phyloP scores from a whole-genome alignment of 2,797 vertebrate genomes.

The Chanos chanos region DNA sequence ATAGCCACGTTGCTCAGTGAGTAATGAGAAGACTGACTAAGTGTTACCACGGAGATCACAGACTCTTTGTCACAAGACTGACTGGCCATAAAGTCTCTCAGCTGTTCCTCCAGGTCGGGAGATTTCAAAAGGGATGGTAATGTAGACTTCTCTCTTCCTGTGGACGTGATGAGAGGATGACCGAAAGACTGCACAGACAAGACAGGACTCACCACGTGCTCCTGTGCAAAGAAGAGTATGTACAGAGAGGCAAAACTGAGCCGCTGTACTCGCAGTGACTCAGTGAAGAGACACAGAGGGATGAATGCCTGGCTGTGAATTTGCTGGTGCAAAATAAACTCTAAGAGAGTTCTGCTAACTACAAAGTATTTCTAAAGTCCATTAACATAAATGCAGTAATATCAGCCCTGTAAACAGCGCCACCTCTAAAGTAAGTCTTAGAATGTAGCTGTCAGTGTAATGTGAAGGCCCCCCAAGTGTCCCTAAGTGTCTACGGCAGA shows the following conservation, averaged over 20 bases:
- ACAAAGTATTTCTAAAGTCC: no score
- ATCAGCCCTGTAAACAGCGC: not conserved
- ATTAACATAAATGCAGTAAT: no score
- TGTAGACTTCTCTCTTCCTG: slow-evolving; percentile 45
- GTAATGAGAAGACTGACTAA: slow-evolving; percentile 55
- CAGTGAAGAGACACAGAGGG: no score
- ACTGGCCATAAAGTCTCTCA: slow-evolving; percentile 25
- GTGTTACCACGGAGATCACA: slow-evolving; percentile 49
- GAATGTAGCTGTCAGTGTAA: not conserved
- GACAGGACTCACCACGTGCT: slow-evolving; percentile 23
- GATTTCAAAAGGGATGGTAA: slow-evolving; percentile 38
- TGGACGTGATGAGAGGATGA: slow-evolving; percentile 59
- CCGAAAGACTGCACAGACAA: slow-evolving; percentile 35
- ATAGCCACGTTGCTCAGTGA: slow-evolving; percentile 39
- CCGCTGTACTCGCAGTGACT: slow-evolving; percentile 14
- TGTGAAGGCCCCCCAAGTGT: not conserved
- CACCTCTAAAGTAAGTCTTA: not conserved
- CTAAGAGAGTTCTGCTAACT: no score
- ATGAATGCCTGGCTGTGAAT: no score
- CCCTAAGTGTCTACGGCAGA: no score
- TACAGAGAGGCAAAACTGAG: slow-evolving; percentile 18
- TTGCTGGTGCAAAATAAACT: no score
- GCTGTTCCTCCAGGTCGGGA: slow-evolving; percentile 18
- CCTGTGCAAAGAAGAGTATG: not conserved
- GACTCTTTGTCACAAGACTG: slow-evolving; percentile 50